These are phyloP conservation scores for Stercorarius parasiticus DNA, from an alignment of 2,113 vertebrate genomes.

Conservation along the genomic window DNA sequence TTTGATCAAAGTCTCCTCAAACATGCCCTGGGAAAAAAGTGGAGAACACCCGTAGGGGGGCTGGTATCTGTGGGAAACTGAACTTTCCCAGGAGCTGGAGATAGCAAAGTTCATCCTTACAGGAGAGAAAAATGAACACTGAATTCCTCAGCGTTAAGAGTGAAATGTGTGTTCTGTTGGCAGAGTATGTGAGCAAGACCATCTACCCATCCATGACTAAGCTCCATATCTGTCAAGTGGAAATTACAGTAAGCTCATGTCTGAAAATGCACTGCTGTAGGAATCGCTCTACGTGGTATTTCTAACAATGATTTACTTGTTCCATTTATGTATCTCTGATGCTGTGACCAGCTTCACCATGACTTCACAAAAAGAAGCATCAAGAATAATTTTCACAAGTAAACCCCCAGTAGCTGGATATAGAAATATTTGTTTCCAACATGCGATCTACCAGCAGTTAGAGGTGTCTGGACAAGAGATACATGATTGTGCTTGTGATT, in stretches of 20 bases:
- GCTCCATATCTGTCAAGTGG: not conserved
- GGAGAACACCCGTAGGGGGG: not conserved
- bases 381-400: not conserved
- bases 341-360: not conserved
- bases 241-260: not conserved
- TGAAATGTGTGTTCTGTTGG: not conserved
- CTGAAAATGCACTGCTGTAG: not conserved
- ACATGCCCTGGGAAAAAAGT: not conserved
- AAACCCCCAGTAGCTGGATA: not conserved
- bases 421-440: not conserved
- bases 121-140: not conserved
- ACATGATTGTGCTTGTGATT: not conserved
- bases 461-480: not conserved
- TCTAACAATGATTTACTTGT: not conserved
- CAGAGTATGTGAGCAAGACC: not conserved
- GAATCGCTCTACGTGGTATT: not conserved
- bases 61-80: constrained; percentile 36
- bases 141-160: not conserved
- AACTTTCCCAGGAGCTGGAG: constrained; percentile 41
- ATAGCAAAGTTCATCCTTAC: constrained; percentile 12
- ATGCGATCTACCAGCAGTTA: not conserved
- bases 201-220: not conserved
- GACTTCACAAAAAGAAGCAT: not conserved
- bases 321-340: not conserved
- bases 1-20: constrained; percentile 29